Base-by-base conservation (phyloP, 2,113 vertebrate genomes). In the Rhipidura dahli region DNA sequence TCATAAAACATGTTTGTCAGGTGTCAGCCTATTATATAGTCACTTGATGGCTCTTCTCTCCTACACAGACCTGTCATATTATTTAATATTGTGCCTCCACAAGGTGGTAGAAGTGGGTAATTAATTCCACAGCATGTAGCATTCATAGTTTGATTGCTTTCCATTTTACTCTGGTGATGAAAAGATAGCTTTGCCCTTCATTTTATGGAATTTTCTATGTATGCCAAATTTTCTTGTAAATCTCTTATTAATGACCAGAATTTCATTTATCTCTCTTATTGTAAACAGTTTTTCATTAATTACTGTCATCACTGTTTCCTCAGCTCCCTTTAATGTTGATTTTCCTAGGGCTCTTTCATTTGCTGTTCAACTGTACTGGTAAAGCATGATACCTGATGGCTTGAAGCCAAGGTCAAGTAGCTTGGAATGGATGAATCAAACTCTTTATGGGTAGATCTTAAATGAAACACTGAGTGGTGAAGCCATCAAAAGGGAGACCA, bases 71-170 rank as follows among this genome's bases (percentile, higher is more conserved):
- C 13, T 64, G 49, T 71, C 49, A 45, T 50, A 71, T 73, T 89
- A 78, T 94, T 78, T 90, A 89, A 81, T 94, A 68, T 50, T 42
- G 20, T 95, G 51, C 57, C 28, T 95, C 94, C 96, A 96, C 94
- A 95, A 97, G 94, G 93, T 96, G 96, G 94, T 96, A 92, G 94
- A 96, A 97, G 91, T 72, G 95, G 84, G 77, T 95, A 96, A 95
- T 94, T 95, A 95, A 96, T 97, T 93, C 65, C 35, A 30, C 50
- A 78, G 56, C 44, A 59, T 53, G 54, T n/a, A 92, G 50, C 31
- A 31, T 60, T 86, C 33, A 19, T 71, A 35, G 33, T 61, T 65
- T 76, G 23, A 82, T 88, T 79, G 45, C 28, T 79, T 93, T 92
- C 11, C 22, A 68, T 68, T 92, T 87, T 80, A 64, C 7, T 68